Base-by-base conservation (phyloP, 2,113 vertebrate genomes). In the Pterocles orientalis region DNA sequence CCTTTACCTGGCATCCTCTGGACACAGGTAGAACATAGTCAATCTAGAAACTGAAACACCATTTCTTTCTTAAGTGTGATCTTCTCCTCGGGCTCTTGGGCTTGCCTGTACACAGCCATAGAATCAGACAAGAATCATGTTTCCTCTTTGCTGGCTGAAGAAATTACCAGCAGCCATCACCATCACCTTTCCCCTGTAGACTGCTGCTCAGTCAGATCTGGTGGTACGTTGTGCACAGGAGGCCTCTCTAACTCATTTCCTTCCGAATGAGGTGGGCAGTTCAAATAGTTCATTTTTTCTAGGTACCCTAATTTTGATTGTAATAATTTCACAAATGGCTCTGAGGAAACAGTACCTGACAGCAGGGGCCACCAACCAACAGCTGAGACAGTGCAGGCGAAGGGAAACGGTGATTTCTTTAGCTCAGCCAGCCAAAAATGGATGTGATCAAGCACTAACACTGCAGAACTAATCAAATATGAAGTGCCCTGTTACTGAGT, bases 181-280 rank as follows among this genome's bases (percentile, higher is more conserved):
- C 2, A 1, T 13, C 33, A 23, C 9, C 45, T 90, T 72, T 76
- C 6, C 21, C 18, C 19, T 43, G 28, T 50, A 57, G 24, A 62
- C 24, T 56, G 23, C 18, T 73, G n/a, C 50, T 56, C 24, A 17
- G 51, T 72, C 26, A 61, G 33, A 25, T 57, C 70, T 43, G 7
- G 34, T 50, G 50, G 28, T 60, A 43, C 0, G 2, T 10, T 47
- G 7, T 1, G 1, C 14, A 25, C 23, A 3, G 3, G 20, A 85
- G 20, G 16, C 18, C 16, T 14, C 10, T 77, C 41, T 62, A 18
- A 51, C 23, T 79, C 31, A 47, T 60, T 60, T 72, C 31, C 1
- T 0, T 64, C 18, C 0, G 0, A 33, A 20, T 33, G n/a, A 66
- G 25, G 23, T 29, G 39, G 26, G 8, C 3, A 6, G 33, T 54